Conservation (phyloP, 1,140 invertebrate species). For the Drosophila punjabiensis region DNA sequence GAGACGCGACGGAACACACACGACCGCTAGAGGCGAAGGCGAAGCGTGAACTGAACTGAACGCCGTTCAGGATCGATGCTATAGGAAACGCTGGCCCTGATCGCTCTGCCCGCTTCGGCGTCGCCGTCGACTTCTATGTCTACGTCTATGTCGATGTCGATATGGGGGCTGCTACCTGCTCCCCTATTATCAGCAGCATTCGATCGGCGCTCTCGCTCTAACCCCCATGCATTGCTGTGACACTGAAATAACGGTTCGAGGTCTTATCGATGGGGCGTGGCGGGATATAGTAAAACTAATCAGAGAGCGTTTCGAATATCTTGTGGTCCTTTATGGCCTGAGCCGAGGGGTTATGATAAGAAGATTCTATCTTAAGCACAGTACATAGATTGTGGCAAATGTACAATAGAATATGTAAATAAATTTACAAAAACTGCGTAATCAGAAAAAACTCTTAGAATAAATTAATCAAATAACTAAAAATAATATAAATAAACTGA, state of each 20-base stretch:
- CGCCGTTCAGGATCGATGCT: constrained; percentile 70
- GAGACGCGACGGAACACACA: constrained; percentile 52
- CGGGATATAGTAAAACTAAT: constrained; percentile 19
- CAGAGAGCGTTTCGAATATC: constrained; percentile 5
- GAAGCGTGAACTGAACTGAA: constrained; percentile 77
- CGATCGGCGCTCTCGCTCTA: constrained; percentile 34
- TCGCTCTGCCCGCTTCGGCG: constrained; percentile 26
- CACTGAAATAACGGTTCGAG: constrained; percentile 23
- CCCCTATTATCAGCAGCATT: constrained; percentile 54
- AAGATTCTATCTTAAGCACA: background rate
- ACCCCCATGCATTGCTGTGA: background rate
- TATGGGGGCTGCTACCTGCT: constrained; percentile 42
- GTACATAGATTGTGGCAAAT: background rate
- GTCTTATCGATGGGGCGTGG: constrained; percentile 29
- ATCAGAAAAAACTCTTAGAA: background rate
- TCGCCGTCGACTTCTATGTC: constrained; percentile 10
- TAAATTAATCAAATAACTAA: background rate
- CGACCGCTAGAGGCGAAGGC: constrained; percentile 73
- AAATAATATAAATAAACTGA: background rate
- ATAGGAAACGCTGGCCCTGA: constrained; percentile 45
- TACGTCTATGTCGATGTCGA: background rate
- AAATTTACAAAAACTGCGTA: background rate
- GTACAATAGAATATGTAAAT: no score
- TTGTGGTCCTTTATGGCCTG: background rate
- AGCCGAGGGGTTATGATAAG: background rate